phyloP scores from a whole-genome alignment of 2,888 invertebrate species.

The Plutella xylostella region DNA sequence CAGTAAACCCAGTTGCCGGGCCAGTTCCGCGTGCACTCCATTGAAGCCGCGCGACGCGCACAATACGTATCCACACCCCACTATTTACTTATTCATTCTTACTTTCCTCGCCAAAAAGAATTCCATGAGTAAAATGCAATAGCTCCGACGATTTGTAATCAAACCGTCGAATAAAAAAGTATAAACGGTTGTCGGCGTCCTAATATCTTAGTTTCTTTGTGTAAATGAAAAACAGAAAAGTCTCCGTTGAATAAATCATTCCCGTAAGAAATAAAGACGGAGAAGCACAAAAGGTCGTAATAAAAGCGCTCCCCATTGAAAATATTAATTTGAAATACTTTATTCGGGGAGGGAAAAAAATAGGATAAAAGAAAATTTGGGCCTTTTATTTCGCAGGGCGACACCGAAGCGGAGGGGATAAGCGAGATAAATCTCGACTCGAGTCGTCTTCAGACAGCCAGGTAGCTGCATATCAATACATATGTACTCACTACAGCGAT shows the following conservation, averaged over 20 bases:
- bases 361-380: conserved; percentile 31
- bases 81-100: neutral
- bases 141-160: conserved; percentile 4
- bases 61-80: neutral
- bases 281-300: conserved; percentile 31
- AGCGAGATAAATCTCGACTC: conserved; percentile 44
- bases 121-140: conserved; percentile 1
- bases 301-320: conserved; percentile 39
- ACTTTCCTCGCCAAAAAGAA: neutral
- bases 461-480: neutral
- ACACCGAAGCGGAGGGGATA: conserved; percentile 34
- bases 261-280: conserved; percentile 23
- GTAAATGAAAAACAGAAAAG: conserved; percentile 19
- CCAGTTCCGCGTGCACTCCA: neutral
- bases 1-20: conserved; percentile 9
- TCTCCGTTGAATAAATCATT: conserved; percentile 27
- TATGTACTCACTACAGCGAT: conserved; percentile 33
- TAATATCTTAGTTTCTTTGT: conserved; percentile 7
- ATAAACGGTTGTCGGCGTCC: neutral
- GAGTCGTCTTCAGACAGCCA: conserved; percentile 11
- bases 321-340: conserved; percentile 52
- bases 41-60: neutral
- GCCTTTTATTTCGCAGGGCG: conserved; percentile 32
- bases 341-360: conserved; percentile 37
- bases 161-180: conserved; percentile 1